These are phyloP conservation scores for Champsocephalus gunnari DNA, from an alignment of 2,797 vertebrate species.

Conservation along the genomic window DNA sequence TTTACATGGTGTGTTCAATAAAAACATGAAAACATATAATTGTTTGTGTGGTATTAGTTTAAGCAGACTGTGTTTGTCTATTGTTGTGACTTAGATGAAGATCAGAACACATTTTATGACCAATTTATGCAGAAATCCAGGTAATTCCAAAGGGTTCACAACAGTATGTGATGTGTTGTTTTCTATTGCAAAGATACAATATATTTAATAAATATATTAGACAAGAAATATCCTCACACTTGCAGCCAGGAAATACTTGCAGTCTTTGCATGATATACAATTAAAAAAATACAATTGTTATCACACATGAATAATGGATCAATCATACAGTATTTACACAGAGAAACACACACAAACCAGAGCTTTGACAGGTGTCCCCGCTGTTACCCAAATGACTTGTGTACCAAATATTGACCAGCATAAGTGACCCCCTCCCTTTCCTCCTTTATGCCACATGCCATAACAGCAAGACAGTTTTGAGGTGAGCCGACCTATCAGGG, in stretches of 20 bases:
- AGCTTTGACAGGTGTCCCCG: conserved; percentile 26
- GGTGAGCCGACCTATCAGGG: conserved; percentile 54
- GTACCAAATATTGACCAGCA: conserved; percentile 40
- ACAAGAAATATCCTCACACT: neutral
- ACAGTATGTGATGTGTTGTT: neutral
- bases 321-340: neutral
- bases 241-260: neutral
- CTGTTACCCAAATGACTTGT: conserved; percentile 19
- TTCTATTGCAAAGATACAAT: neutral
- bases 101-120: too few species aligned
- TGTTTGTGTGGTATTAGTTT: too few species aligned
- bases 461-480: conserved; percentile 19
- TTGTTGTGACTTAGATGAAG: too few species aligned
- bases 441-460: conserved; percentile 10
- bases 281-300: neutral
- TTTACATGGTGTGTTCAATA: too few species aligned
- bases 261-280: neutral
- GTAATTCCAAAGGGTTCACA: too few species aligned
- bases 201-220: neutral
- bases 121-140: too few species aligned
- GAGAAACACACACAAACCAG: conserved; percentile 28
- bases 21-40: too few species aligned
- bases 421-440: conserved; percentile 10
- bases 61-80: too few species aligned
- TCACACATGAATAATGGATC: conserved; percentile 11